Evolutionary conservation across 2,113 vertebrate genomes (phyloP), one percentile per base, ranked within the genome.

Genomic region (Mixornis gularis): DNA sequence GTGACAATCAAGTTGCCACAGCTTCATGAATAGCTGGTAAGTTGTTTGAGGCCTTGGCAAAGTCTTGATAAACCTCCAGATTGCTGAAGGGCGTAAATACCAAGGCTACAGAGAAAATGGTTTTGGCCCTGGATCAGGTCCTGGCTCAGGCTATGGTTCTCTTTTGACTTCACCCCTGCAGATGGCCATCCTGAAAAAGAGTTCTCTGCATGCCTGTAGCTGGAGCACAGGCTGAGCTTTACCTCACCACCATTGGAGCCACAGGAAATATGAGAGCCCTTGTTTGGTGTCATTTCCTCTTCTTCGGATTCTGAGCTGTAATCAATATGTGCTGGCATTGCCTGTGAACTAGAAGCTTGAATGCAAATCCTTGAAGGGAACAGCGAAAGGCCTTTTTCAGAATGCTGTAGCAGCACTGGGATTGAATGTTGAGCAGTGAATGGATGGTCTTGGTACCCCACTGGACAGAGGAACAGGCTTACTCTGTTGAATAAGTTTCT

Each of bases 41-140:
- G 74, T 77, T 0, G 5, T 13, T 92, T 85, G 74, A 91, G 59
- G 65, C 90, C 70, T 43, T 62, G 72, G 49, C 74, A 85, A 65
- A 73, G 69, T 59, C 81, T 87, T 74, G 72, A 92, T 90, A 85
- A 94, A 66, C 29, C 30, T 95, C 90, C 73, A 90, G 85, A 60
- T 82, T 5, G 13, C 74, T 95, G 79, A 92, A 94, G 74, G 62
- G 80, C 4, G 0, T 82, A 92, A 94, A 86, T 84, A 74, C 63
- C 55, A 76, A 81, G 74, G 71, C 51, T 65, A 27, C 52, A 56
- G 85, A 93, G 85, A 76, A 94, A 94, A 94, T 44, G 38, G 38
- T 36, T 74, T 89, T 95, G 94, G 82, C 55, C 65, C 17, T 68
- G 52, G 29, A 63, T 64, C 76, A 83, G 53, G 25, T 34, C 29